Evolutionary conservation across 1,140 invertebrate genomes (phyloP).

Genomic region (Himalopsyche phryganea): DNA sequence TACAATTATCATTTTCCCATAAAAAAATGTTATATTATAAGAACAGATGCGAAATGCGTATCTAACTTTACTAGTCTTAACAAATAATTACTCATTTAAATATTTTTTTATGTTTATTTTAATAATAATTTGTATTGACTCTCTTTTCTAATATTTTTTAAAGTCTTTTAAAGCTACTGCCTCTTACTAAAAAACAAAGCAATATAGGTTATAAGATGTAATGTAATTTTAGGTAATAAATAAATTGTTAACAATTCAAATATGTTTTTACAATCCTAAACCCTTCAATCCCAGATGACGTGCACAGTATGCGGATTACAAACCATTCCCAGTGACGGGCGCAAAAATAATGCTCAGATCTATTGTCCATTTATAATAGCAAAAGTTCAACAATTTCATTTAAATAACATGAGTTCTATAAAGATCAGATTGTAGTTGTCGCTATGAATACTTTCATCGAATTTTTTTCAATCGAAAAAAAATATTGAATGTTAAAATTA

Average conservation of each 20-base stretch:
- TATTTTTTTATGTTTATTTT: conserved; percentile 5
- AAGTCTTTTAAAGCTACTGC: neutral
- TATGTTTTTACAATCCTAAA: conserved; percentile 8
- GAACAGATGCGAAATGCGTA: neutral
- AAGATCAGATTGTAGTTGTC: no score
- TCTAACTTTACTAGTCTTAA: conserved; percentile 21
- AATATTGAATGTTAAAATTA: no score
- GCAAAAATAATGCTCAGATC: no score
- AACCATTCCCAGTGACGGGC: no score
- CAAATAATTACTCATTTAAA: conserved; percentile 12
- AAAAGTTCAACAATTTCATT: no score
- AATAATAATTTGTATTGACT: neutral
- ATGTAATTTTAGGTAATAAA: conserved; percentile 21
- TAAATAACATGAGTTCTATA: no score
- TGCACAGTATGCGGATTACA: no score
- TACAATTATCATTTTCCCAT: neutral
- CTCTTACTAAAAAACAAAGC: conserved; percentile 17
- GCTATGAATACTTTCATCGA: no score
- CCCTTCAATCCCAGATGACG: no score
- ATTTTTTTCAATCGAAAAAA: no score
- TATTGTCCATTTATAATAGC: no score
- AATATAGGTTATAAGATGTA: conserved; percentile 17
- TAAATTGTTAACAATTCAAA: conserved; percentile 17
- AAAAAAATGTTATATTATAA: neutral
- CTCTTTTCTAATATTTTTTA: neutral